These are phyloP conservation scores for Petroica traversi DNA, from an alignment of 2,113 vertebrate species.

Conservation along the genomic window DNA sequence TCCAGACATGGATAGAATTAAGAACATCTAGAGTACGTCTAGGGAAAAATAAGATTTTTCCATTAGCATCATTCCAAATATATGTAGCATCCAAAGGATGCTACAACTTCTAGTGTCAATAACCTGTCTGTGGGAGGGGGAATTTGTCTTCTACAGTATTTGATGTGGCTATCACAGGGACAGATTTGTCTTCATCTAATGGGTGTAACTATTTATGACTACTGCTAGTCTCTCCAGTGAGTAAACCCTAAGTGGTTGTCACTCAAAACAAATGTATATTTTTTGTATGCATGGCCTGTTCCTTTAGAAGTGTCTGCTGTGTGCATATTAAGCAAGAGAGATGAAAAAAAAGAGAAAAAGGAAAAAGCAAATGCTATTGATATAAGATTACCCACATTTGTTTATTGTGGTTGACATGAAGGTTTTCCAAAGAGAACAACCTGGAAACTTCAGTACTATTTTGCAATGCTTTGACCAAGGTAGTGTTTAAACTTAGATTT, in stretches of 20 bases:
- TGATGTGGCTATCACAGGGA: neutral
- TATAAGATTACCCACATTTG: neutral
- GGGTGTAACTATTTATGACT: neutral
- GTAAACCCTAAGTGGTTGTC: neutral
- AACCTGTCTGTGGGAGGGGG: neutral
- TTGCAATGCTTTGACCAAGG: neutral
- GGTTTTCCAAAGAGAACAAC: neutral
- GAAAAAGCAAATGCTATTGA: neutral
- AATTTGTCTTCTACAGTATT: neutral
- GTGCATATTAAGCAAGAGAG: neutral
- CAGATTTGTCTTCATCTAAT: neutral
- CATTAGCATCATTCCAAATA: neutral
- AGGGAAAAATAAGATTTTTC: neutral
- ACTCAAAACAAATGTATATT: neutral
- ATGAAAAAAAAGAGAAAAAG: neutral
- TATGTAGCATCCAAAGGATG: too few species aligned
- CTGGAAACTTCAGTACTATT: neutral
- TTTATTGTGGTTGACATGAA: neutral
- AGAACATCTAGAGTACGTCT: neutral
- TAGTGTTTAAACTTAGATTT: neutral
- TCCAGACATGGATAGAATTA: neutral
- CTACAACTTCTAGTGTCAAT: neutral
- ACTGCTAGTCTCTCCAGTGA: neutral
- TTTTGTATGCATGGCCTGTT: neutral
- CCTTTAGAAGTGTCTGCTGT: neutral